Conservation (phyloP, 2,888 invertebrate genomes). For the Saturnia pavonia region DNA sequence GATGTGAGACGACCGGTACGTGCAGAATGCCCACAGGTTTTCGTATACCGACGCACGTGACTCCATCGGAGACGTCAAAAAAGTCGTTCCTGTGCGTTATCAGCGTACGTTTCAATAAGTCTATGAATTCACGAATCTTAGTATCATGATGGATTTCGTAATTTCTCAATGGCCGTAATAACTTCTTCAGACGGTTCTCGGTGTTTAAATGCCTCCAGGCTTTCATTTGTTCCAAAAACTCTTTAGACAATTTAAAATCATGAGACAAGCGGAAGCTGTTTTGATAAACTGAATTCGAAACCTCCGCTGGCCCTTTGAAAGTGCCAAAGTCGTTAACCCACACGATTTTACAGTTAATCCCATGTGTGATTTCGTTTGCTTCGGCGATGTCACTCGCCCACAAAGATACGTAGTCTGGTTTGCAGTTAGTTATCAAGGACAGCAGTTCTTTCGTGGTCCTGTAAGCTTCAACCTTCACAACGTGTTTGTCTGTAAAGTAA, state of each 20-base stretch:
- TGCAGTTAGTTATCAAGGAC: conserved; percentile 36
- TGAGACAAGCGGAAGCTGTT: background rate
- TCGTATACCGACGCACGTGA: conserved; percentile 31
- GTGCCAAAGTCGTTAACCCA: conserved; percentile 56
- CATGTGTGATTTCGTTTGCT: conserved; percentile 51
- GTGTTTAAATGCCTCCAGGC: background rate
- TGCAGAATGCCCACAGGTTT: conserved; percentile 16
- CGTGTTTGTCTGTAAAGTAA: background rate
- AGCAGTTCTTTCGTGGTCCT: conserved; percentile 58
- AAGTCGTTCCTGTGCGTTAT: conserved; percentile 22
- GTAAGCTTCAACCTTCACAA: conserved; percentile 49
- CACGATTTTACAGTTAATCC: conserved; percentile 32
- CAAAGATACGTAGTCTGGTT: conserved; percentile 44
- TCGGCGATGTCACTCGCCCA: conserved; percentile 54
- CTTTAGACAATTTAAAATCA: background rate
- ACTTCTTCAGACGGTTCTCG: conserved; percentile 20
- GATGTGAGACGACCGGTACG: background rate
- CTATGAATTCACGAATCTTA: background rate
- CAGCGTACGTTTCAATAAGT: background rate
- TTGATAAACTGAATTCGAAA: conserved; percentile 28
- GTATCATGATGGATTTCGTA: background rate
- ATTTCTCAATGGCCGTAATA: conserved; percentile 20
- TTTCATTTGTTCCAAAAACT: background rate
- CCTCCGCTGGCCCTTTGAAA: conserved; percentile 43
- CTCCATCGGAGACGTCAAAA: conserved; percentile 30